A percentile compares a stretch with the other conserved stretches of the same genome.
phyloP scores from a whole-genome alignment of 2,888 invertebrate genomes.

The Eumerus sabulonum region DNA sequence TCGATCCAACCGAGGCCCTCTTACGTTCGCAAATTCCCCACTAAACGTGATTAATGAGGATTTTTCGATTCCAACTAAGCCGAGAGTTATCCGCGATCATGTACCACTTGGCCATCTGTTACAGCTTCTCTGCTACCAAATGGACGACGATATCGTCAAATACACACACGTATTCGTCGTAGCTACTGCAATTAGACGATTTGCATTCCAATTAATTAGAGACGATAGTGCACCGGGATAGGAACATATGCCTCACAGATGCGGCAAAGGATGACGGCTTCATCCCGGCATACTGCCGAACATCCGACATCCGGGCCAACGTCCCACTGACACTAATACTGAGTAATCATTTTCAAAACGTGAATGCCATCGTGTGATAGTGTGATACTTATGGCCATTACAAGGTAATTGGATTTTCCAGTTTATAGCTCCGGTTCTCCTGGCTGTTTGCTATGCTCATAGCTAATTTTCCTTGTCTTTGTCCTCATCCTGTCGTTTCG shows the following conservation, averaged over 20 bases:
- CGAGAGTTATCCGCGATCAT: too few species aligned
- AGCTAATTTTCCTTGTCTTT: constrained; percentile 40
- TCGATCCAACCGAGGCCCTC: constrained; percentile 4
- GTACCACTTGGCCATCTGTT: too few species aligned
- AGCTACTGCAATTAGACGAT: constrained; percentile 45
- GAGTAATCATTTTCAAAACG: constrained; percentile 43
- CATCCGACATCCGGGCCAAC: neutral
- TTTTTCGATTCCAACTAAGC: constrained; percentile 2
- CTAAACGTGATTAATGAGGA: constrained; percentile 38
- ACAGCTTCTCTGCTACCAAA: neutral
- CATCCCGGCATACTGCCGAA: constrained; percentile 5
- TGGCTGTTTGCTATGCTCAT: constrained; percentile 19
- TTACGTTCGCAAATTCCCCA: constrained; percentile 2
- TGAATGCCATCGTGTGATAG: constrained; percentile 40
- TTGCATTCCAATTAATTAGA: constrained; percentile 64
- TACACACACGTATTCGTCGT: neutral
- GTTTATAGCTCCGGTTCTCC: constrained; percentile 37
- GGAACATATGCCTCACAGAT: constrained; percentile 3
- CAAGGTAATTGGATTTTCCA: constrained; percentile 54
- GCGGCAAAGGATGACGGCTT: constrained; percentile 4
- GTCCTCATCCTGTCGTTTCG: too few species aligned
- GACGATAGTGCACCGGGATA: constrained; percentile 29
- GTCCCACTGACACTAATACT: constrained; percentile 37
- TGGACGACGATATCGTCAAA: neutral
- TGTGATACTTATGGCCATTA: constrained; percentile 49